Evolutionary conservation across 2,888 invertebrate genomes (phyloP), one percentile per base, ranked within the genome.

Genomic region (Pseudoips prasinana): DNA sequence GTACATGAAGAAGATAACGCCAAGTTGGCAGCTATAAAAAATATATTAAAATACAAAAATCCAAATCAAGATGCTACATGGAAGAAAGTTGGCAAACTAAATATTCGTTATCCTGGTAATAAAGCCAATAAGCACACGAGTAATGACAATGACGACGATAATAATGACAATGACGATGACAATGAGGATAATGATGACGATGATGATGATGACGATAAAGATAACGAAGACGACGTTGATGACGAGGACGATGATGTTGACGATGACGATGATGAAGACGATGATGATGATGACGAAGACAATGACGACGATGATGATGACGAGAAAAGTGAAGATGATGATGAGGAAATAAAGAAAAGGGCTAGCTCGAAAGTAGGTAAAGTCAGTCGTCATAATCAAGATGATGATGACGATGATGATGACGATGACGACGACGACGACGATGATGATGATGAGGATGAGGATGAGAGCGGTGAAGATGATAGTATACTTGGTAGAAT

Each of bases 381-480:
- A 80, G 50, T 47, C 43, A 44, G 39, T 46, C 64, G 54, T 57
- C 65, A 38, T 41, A 57, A 45, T 40, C 73, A 86, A 37, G 84
- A 79, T 2, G 69, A 79, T 0, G 61, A 75, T 0, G 46, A 61
- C 1, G 74, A 82, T 1, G 57, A 64, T 5, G 66, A 72, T 1
- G 52, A 66, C 1, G 59, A 64, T 17, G 78, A 90, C 22, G 81
- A 89, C 20, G 79, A 90, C n/a, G 77, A 89, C 2, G 78, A 83
- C 23, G 75, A 77, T 35, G 71, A 81, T 34, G 78, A 84, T 19
- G 36, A 48, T 10, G 46, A 88, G 34, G 85, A 90, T 26, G 87
- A 90, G 20, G 85, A 90, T 19, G 82, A 91, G 19, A 83, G 90
- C 8, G 84, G 87, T 45, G 84, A 65, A 44, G 89, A 91, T 61